Evolutionary conservation across 2,888 invertebrate genomes (phyloP).

Genomic region (Hofmannophila pseudospretella): DNA sequence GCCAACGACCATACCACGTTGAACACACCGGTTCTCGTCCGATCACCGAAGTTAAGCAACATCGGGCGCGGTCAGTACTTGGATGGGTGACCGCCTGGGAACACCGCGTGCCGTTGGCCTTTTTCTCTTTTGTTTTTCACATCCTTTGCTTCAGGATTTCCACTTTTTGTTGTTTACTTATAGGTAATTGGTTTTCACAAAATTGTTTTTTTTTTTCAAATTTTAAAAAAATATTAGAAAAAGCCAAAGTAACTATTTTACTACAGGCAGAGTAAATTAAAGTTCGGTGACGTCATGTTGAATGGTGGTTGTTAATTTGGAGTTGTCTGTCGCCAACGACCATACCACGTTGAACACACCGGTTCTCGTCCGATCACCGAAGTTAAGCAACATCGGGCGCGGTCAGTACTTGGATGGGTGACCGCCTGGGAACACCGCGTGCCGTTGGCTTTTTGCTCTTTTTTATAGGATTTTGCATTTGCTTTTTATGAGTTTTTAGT

Average conservation of each 20-base stretch:
- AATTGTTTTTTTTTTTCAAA: too few species aligned
- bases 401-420: constrained; percentile 73
- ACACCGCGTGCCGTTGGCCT: constrained; percentile 59
- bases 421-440: constrained; percentile 68
- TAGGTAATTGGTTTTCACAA: too few species aligned
- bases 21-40: constrained; percentile 69
- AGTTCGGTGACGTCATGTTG: too few species aligned
- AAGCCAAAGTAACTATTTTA: too few species aligned
- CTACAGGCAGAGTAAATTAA: too few species aligned
- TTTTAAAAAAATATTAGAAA: too few species aligned
- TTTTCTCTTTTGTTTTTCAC: too few species aligned
- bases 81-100: constrained; percentile 56
- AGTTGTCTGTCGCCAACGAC: constrained; percentile 33
- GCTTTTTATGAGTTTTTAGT: too few species aligned
- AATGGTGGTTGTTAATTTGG: neutral
- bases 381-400: constrained; percentile 71
- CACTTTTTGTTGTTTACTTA: too few species aligned
- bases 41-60: constrained; percentile 66
- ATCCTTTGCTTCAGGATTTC: too few species aligned
- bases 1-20: constrained; percentile 59
- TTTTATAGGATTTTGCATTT: neutral
- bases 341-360: constrained; percentile 68
- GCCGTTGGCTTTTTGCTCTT: constrained; percentile 47
- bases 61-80: constrained; percentile 52
- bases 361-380: constrained; percentile 74